These are phyloP conservation scores for Dendronephthya gigantea DNA, from an alignment of 64 coral and sea anemone genomes.

Conservation along the genomic window DNA sequence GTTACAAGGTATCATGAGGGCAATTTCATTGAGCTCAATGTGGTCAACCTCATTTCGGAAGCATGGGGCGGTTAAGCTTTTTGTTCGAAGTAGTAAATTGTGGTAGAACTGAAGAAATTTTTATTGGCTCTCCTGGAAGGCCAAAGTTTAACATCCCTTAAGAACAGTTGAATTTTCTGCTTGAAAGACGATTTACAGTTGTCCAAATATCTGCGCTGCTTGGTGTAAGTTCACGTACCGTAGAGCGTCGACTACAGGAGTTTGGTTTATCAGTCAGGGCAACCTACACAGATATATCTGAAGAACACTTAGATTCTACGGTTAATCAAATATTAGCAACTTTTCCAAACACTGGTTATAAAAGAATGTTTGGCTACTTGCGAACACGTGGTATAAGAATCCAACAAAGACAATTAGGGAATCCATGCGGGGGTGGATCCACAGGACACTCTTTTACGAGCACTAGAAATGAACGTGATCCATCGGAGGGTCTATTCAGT, in stretches of 20 bases:
- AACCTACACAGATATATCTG: not conserved
- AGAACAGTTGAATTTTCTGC: not conserved
- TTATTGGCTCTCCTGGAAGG: not conserved
- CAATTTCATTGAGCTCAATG: not conserved
- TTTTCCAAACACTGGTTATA: slow-evolving; percentile 6
- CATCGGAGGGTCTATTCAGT: slow-evolving; percentile 9
- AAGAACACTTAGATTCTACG: not conserved
- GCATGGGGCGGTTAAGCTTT: not conserved
- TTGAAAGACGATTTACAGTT: not conserved
- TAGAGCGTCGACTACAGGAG: not conserved
- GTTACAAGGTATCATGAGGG: not conserved
- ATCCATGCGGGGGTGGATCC: slow-evolving; percentile 6
- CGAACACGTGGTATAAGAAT: not conserved
- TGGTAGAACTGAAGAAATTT: not conserved
- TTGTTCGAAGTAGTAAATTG: not conserved
- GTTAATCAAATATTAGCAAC: not conserved
- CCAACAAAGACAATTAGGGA: not conserved
- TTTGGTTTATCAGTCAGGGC: slow-evolving; percentile 11
- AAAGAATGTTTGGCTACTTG: not conserved
- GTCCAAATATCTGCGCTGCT: not conserved
- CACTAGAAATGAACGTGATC: slow-evolving; percentile 11
- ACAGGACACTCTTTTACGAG: slow-evolving; percentile 2
- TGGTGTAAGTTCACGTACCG: not conserved
- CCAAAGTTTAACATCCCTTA: not conserved
- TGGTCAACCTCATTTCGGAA: not conserved